Evolutionary conservation across 2,113 vertebrate genomes (phyloP).

Genomic region (Galemys pyrenaicus): DNA sequence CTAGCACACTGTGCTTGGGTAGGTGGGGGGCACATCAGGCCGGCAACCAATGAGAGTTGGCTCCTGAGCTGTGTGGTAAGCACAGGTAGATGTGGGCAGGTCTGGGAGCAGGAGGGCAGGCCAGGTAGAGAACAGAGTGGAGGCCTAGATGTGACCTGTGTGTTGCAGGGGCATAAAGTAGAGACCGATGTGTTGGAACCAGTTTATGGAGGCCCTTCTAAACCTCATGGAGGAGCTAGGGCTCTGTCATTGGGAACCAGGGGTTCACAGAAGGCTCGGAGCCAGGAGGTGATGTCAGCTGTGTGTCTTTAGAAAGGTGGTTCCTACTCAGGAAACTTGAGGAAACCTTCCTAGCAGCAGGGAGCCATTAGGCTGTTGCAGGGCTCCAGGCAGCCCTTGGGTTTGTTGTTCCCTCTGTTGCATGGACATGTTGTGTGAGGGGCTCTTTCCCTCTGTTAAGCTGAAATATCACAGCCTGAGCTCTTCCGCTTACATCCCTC

Average conservation of each 20-base stretch:
- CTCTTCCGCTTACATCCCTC: fast-evolving
- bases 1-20: no score
- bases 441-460: no score
- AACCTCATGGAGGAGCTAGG: not conserved
- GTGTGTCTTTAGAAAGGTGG: not conserved
- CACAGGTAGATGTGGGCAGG: not conserved
- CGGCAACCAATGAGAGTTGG: not conserved
- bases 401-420: not conserved
- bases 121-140: not conserved
- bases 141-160: not conserved
- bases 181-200: not conserved
- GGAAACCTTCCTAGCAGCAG: not conserved
- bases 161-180: not conserved
- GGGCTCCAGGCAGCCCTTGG: not conserved
- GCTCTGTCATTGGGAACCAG: fast-evolving
- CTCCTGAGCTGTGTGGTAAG: not conserved
- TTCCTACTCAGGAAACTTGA: not conserved
- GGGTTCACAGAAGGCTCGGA: not conserved
- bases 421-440: not conserved
- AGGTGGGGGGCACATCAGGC: not conserved
- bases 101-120: not conserved
- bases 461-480: not conserved
- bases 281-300: not conserved
- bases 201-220: not conserved
- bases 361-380: not conserved